Percentiles rank a stretch among this genome's conserved stretches.
Evolutionary conservation across 2,888 invertebrate species (phyloP).

Genomic region (Acronicta aceris): DNA sequence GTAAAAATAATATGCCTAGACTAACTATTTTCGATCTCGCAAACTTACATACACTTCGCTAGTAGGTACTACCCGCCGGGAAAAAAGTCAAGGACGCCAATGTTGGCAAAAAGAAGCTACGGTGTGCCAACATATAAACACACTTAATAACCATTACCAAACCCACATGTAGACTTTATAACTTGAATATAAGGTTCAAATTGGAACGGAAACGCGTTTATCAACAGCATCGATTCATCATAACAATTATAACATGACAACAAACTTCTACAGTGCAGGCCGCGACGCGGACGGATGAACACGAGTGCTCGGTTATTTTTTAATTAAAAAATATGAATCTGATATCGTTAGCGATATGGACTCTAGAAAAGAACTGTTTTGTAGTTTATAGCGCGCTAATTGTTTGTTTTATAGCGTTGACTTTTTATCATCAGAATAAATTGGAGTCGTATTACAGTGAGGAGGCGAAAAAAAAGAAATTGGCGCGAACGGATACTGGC

Average conservation of each 20-base stretch:
- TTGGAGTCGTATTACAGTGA: slow-evolving; percentile 71
- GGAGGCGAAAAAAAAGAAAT: slow-evolving; percentile 69
- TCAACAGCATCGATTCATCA: slow-evolving; percentile 30
- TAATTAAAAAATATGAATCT: slow-evolving; percentile 74
- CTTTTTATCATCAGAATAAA: slow-evolving; percentile 80
- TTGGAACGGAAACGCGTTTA: slow-evolving; percentile 28
- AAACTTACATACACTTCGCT: slow-evolving; percentile 22
- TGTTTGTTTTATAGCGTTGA: slow-evolving; percentile 78
- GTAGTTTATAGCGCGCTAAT: slow-evolving; percentile 78
- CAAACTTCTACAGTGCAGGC: slow-evolving; percentile 57
- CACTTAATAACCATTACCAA: background rate
- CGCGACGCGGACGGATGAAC: slow-evolving; percentile 39
- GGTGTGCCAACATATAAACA: slow-evolving; percentile 42
- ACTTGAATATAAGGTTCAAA: slow-evolving; percentile 31
- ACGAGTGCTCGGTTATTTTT: slow-evolving; percentile 31
- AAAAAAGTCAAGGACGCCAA: slow-evolving; percentile 53
- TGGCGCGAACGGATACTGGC: slow-evolving; percentile 64
- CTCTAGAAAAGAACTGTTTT: slow-evolving; percentile 83
- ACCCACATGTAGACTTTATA: slow-evolving; percentile 19
- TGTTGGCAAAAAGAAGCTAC: slow-evolving; percentile 53
- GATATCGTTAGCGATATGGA: slow-evolving; percentile 79
- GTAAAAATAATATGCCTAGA: slow-evolving; percentile 30
- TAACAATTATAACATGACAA: slow-evolving; percentile 51
- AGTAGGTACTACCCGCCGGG: slow-evolving; percentile 20
- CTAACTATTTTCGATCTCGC: slow-evolving; percentile 31